Evolutionary conservation across 2,113 vertebrate species (phyloP).

Genomic region (Sceloporus tristichus): DNA sequence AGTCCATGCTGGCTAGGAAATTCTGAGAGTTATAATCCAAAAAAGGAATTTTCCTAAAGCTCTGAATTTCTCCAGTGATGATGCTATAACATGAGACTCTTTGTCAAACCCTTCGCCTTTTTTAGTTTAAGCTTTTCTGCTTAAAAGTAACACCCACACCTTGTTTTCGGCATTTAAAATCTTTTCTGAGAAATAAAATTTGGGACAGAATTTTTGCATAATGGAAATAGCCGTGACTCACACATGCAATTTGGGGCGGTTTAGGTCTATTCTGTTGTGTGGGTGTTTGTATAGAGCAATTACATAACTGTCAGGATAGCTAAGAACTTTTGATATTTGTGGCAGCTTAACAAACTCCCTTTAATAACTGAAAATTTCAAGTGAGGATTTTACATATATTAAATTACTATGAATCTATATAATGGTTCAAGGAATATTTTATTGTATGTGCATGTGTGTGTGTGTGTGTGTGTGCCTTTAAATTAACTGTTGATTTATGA

Average conservation of each 20-base stretch:
- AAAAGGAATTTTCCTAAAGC: neutral
- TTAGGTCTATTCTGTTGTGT: constrained; percentile 81
- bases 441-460: neutral
- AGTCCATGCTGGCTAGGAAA: too few species aligned
- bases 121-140: neutral
- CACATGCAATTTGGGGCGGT: constrained; percentile 75
- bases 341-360: constrained; percentile 78
- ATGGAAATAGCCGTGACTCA: constrained; percentile 77
- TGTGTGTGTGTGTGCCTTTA: too few species aligned
- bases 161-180: constrained; percentile 63
- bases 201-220: constrained; percentile 61
- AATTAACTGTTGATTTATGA: too few species aligned
- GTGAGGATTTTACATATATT: constrained; percentile 73
- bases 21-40: too few species aligned
- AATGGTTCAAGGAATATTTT: constrained; percentile 64
- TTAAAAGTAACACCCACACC: constrained; percentile 27
- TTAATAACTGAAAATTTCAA: constrained; percentile 76
- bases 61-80: neutral
- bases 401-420: constrained; percentile 64
- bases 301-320: constrained; percentile 80
- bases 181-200: constrained; percentile 63
- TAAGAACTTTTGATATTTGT: constrained; percentile 82
- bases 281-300: constrained; percentile 81
- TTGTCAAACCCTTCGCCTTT: neutral
- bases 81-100: neutral